A percentile compares a stretch with the other conserved stretches of the same genome.
phyloP scores from a whole-genome alignment of 2,888 invertebrate species.

The Torymus aiolomorphi region DNA sequence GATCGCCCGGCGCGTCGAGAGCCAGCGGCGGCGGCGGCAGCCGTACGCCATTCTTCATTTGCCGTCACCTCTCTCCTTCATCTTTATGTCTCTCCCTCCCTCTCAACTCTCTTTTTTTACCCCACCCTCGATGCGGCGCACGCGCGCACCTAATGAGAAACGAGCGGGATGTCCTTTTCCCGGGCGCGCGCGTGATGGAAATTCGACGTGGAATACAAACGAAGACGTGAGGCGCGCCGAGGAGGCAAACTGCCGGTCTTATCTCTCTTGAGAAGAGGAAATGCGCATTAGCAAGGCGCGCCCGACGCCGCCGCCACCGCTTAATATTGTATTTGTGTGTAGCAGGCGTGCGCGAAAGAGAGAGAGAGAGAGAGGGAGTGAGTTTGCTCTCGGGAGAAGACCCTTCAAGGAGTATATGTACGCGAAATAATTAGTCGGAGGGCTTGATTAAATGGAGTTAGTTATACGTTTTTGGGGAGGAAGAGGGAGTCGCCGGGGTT shows the following conservation, averaged over 20 bases:
- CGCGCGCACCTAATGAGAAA: constrained; percentile 10
- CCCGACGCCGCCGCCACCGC: background rate
- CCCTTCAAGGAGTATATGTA: background rate
- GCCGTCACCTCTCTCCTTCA: constrained; percentile 1
- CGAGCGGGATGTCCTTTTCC: background rate
- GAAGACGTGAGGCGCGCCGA: background rate
- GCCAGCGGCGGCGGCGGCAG: background rate
- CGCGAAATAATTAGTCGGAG: constrained; percentile 37
- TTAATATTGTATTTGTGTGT: constrained; percentile 44
- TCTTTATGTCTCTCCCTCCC: too few species aligned
- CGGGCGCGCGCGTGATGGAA: background rate
- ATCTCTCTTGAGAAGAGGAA: constrained; percentile 9
- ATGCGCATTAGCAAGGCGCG: constrained; percentile 15
- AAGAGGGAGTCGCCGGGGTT: background rate
- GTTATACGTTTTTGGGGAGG: constrained; percentile 22
- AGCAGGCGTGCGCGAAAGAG: background rate
- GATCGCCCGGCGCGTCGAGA: background rate
- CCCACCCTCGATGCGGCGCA: too few species aligned
- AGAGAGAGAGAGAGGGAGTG: background rate
- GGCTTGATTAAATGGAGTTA: constrained; percentile 30
- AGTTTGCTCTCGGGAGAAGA: background rate
- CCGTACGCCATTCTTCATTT: constrained; percentile 25
- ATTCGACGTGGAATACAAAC: constrained; percentile 40
- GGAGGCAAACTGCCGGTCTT: constrained; percentile 5
- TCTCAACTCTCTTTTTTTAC: too few species aligned